Base-by-base conservation (phyloP, 2,797 vertebrate species). In the Parauchenoglanis punctatus region DNA sequence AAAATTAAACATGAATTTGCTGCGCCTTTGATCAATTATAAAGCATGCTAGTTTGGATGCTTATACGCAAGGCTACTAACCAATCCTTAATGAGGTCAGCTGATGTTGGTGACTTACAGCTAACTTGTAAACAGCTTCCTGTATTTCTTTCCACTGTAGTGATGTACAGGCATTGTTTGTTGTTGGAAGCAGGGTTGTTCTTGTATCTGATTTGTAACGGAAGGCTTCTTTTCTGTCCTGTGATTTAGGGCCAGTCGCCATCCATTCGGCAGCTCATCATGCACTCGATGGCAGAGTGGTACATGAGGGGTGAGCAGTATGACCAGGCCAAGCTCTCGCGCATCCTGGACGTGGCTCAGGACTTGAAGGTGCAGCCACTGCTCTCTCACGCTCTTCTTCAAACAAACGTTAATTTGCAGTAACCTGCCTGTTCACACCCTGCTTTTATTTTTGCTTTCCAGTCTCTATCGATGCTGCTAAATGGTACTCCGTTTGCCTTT, bases 281-380 rank as follows among this genome's bases (percentile, higher is more conserved):
- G 99, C 99, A 99, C 95, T 99, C 99, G 0, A 99, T 99, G 99
- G 99, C 99, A 84, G 99, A 99, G 93, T 99, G 99, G 99, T 99
- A 99, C 95, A 99, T 99, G 98, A 96, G 98, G 94, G 99, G 98
- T 83, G 99, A 99, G 87, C 99, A 99, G 93, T 99, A 99, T 68
- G 99, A 99, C 92, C 99, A 99, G 94, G 98, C 99, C 89, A 99
- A 99, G 94, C 91, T 99, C 91, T 99, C 99, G 83, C 97, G 99
- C 88, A 99, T 99, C 94, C 96, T 99, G 93, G 99, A 99, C 90
- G 99, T 99, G 94, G 99, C 99, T 18, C 99, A 99, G 94, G 99
- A 99, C 95, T 96, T 99, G 93, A 99, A 99, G 98, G 99, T 99
- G 91, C 93, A 92, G 85, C 6, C 7, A 7, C 82, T 0, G 25